These are phyloP conservation scores for Esox niger DNA, from an alignment of 2,113 vertebrate species.

Conservation along the genomic window DNA sequence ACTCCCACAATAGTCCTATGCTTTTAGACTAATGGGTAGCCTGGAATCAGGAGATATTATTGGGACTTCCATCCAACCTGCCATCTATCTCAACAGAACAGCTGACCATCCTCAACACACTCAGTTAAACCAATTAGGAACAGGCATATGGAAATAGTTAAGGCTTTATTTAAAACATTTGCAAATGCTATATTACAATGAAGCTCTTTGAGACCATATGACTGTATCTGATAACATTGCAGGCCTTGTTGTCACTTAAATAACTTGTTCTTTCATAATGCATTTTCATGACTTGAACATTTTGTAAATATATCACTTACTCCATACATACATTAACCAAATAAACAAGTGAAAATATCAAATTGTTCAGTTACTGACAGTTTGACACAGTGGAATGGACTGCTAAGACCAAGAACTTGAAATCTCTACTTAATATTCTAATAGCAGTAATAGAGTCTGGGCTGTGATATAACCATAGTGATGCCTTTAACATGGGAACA, in stretches of 20 bases:
- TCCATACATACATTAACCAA: constrained; percentile 20
- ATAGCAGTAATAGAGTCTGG: no score
- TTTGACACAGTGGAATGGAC: constrained; percentile 25
- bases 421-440: not conserved
- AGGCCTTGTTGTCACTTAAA: constrained; percentile 39
- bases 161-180: constrained; percentile 56
- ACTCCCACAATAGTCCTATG: not conserved
- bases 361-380: constrained; percentile 17
- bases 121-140: constrained; percentile 31
- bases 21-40: not conserved
- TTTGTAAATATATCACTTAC: constrained; percentile 41
- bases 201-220: constrained; percentile 17
- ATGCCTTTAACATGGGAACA: constrained; percentile 21
- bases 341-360: constrained; percentile 18
- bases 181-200: constrained; percentile 31
- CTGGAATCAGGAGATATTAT: not conserved
- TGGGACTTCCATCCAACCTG: not conserved
- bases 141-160: constrained; percentile 58
- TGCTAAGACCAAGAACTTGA: not conserved
- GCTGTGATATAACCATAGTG: no score
- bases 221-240: constrained; percentile 41
- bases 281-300: constrained; percentile 46
- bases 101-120: constrained; percentile 11
- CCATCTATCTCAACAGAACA: not conserved
- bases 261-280: constrained; percentile 44